These are phyloP conservation scores for Diploscapter pachys DNA, from an alignment of 1,140 invertebrate species.

Conservation along the genomic window DNA sequence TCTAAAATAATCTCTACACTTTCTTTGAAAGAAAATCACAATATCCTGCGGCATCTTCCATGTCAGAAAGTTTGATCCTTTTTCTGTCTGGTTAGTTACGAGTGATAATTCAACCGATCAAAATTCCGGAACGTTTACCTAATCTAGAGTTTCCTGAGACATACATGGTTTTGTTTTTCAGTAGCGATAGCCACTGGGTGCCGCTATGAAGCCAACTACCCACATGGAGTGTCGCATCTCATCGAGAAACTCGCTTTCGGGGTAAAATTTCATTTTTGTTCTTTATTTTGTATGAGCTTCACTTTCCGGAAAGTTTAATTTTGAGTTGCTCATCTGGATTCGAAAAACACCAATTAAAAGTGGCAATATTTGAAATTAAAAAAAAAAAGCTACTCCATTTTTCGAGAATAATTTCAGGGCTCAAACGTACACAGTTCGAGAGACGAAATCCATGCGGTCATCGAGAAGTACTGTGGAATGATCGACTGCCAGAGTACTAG, in stretches of 20 bases:
- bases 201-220: constrained; percentile 88
- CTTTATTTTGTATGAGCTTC: constrained; percentile 1
- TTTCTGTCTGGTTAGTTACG: not conserved
- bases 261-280: constrained; percentile 65
- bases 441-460: constrained; percentile 77
- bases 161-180: constrained; percentile 62
- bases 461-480: constrained; percentile 92
- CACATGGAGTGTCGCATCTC: constrained; percentile 91
- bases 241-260: constrained; percentile 95
- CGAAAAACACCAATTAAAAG: too few species aligned
- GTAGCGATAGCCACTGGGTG: constrained; percentile 91
- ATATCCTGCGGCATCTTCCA: too few species aligned
- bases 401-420: not conserved
- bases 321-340: too few species aligned
- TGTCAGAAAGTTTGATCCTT: not conserved
- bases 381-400: too few species aligned
- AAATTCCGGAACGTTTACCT: too few species aligned
- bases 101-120: too few species aligned
- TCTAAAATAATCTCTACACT: too few species aligned
- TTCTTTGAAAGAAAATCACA: too few species aligned
- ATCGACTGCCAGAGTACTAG: constrained; percentile 90
- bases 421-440: constrained; percentile 67
- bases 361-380: too few species aligned
- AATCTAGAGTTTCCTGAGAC: too few species aligned
- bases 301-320: too few species aligned